Evolutionary conservation across 1,140 invertebrate species (phyloP).

Genomic region (Fopius arisanus): DNA sequence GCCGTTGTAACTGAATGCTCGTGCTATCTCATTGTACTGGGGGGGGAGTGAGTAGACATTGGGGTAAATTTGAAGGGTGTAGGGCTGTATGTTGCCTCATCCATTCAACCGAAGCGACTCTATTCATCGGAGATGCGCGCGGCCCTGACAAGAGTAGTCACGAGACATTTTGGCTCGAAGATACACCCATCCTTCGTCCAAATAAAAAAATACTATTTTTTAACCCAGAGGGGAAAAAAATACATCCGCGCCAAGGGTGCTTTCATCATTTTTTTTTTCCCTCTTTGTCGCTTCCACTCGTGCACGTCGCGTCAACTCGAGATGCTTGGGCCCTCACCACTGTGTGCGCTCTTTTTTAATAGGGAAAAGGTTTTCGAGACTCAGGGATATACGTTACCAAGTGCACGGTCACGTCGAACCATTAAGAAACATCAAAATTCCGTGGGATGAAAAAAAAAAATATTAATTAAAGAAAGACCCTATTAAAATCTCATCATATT

Average conservation of each 20-base stretch:
- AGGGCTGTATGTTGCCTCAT: neutral
- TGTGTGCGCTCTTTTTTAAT: slow-evolving; percentile 21
- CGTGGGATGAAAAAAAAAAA: neutral
- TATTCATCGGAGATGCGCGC: slow-evolving; percentile 22
- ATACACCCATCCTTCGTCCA: neutral
- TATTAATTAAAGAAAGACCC: neutral
- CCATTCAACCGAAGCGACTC: slow-evolving; percentile 20
- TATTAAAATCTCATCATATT: neutral
- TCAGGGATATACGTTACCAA: neutral
- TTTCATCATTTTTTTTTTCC: slow-evolving; percentile 8
- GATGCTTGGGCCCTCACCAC: neutral
- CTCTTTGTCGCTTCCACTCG: slow-evolving; percentile 25
- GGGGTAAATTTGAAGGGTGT: slow-evolving; percentile 7
- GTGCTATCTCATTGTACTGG: slow-evolving; percentile 7
- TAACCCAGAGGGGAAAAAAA: neutral
- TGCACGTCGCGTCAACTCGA: slow-evolving; percentile 33
- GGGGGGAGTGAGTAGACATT: neutral
- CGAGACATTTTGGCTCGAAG: slow-evolving; percentile 25
- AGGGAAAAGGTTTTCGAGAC: slow-evolving; percentile 20
- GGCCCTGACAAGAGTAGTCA: slow-evolving; percentile 2
- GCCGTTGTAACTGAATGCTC: neutral
- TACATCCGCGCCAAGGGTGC: neutral
- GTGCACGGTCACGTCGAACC: slow-evolving; percentile 20
- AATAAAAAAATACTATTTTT: slow-evolving; percentile 4
- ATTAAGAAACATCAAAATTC: neutral